Conservation (phyloP, 2,888 invertebrate genomes). For the Halictus quadricinctus region DNA sequence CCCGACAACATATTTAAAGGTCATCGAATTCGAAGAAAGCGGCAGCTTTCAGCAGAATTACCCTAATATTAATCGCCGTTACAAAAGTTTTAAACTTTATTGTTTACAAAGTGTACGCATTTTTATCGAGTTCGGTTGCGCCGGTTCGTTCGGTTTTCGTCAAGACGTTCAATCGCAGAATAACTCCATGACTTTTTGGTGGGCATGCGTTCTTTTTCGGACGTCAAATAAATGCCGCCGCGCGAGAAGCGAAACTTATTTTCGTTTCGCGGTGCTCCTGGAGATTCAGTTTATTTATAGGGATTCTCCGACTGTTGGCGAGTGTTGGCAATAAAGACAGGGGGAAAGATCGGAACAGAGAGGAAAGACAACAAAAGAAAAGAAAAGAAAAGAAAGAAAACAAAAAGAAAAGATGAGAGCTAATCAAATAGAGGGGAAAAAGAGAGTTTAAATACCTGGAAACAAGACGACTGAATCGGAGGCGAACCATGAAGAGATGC, state of each 20-base stretch:
- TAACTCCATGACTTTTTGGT: background rate
- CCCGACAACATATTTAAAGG: no score
- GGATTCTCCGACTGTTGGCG: conserved; percentile 53
- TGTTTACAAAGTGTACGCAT: no score
- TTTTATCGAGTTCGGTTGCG: background rate
- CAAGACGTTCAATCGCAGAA: background rate
- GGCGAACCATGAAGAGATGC: conserved; percentile 77
- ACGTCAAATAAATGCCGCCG: conserved; percentile 45
- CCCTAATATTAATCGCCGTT: no score
- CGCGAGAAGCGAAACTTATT: conserved; percentile 66
- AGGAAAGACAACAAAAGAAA: conserved; percentile 15
- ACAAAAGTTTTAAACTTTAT: no score
- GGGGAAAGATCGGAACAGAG: conserved; percentile 29
- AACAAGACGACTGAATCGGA: conserved; percentile 61
- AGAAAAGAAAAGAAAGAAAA: no score
- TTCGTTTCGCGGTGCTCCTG: conserved; percentile 71
- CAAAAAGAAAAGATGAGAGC: conserved; percentile 22
- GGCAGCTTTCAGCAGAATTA: no score
- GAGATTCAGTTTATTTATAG: conserved; percentile 77
- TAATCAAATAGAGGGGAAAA: background rate
- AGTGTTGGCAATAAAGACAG: conserved; percentile 59
- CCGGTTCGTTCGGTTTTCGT: no score
- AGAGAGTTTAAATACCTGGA: conserved; percentile 68
- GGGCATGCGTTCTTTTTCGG: conserved; percentile 19
- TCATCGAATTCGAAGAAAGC: no score